Base-by-base conservation (phyloP, 2,888 invertebrate genomes). In the Artemia sp. region DNA sequence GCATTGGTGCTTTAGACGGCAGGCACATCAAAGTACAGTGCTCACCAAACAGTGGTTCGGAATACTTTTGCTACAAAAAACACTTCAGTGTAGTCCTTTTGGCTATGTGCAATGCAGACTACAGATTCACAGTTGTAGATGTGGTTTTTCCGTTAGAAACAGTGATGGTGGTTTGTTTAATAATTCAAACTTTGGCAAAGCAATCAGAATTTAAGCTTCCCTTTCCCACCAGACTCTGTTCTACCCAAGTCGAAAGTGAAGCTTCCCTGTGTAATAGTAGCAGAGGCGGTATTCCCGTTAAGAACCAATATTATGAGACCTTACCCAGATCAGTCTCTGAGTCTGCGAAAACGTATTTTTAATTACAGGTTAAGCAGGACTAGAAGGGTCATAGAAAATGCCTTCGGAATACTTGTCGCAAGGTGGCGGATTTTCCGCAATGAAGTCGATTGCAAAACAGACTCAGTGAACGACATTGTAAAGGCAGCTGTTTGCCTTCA, bases 1-100 rank as follows among this genome's bases (percentile, higher is more conserved):
- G 72, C 58, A 24, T 70, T 64, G 73, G 73, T 2, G 73, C 72
- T 11, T 67, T 74, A 4, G 74, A 74, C 51, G 74, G 72, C 8
- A 70, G 74, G 67, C 74, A 74, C 70, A 68, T 74, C 19, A 68
- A 51, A 50, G 72, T 73, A 51, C 52, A 69, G 66, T 67, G 69
- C n/a, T 74, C 74, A 8, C 14, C 12, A 14, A 70, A 72, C 11
- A 68, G 52, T n/a, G 74, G 71, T 8, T 68, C 72, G 19, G 53
- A 50, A 9, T 74, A 68, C 53, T 72, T 68, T 70, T 73, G 73
- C 58, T 74, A 74, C 67, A 74, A 74, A 70, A 69, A 67, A 52
- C 68, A 52, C 24, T 68, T 51, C 70, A 72, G 71, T 24, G 51
- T 74, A 8, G 71, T 74, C 12, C 38, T 74, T 51, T 58, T 74